Evolutionary conservation across 2,113 vertebrate genomes (phyloP).

Genomic region (Cygnus atratus): DNA sequence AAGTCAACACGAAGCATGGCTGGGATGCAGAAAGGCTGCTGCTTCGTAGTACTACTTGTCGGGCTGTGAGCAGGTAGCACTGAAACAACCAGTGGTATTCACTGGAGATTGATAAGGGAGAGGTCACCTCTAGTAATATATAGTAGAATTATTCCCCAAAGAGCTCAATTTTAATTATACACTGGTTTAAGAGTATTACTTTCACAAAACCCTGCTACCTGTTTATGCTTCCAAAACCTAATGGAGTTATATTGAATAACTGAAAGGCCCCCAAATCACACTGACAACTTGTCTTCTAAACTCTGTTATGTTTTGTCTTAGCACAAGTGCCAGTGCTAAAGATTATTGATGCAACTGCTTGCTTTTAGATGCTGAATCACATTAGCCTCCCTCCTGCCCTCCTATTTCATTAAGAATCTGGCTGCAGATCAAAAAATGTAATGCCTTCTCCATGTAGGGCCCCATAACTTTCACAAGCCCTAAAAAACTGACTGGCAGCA

Average conservation of each 20-base stretch:
- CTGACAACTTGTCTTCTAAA: conserved; percentile 69
- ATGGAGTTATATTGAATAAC: conserved; percentile 67
- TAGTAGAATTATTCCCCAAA: conserved; percentile 54
- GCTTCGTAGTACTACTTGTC: not conserved
- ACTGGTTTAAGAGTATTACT: conserved; percentile 53
- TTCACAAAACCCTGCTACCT: conserved; percentile 57
- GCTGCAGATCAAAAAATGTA: conserved; percentile 76
- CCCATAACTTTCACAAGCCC: conserved; percentile 58
- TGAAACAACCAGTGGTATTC: conserved; percentile 22
- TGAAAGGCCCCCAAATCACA: conserved; percentile 61
- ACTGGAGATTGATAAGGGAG: conserved; percentile 40
- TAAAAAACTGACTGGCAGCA: conserved; percentile 34
- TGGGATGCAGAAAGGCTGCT: not conserved
- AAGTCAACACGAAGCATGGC: not conserved
- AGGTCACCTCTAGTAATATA: conserved; percentile 45
- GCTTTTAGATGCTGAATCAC: conserved; percentile 77
- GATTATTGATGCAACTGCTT: conserved; percentile 76
- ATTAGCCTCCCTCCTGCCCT: conserved; percentile 72
- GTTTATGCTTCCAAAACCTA: conserved; percentile 72
- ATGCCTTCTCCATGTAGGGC: conserved; percentile 57
- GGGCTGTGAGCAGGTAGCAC: not conserved
- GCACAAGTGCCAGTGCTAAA: conserved; percentile 60
- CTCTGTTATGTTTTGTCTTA: conserved; percentile 63
- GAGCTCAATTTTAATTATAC: conserved; percentile 71
- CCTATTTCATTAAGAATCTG: conserved; percentile 83